phyloP scores from a whole-genome alignment of 2,113 vertebrate genomes.

The Myxocyprinus asiaticus region DNA sequence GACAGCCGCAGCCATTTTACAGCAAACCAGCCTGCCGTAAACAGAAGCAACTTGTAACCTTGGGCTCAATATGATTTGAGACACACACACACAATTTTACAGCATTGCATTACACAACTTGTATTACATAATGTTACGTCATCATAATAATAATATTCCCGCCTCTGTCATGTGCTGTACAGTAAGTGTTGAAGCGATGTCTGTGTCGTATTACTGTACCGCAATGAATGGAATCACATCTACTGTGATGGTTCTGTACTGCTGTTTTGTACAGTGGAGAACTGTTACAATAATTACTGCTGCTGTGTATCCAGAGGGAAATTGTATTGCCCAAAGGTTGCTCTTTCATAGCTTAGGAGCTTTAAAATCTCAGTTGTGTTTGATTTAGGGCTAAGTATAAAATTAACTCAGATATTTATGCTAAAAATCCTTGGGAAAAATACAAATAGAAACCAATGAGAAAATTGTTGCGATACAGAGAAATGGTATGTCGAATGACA shows the following conservation, averaged over 20 bases:
- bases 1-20: slow-evolving; percentile 19
- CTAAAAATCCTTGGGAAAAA: not conserved
- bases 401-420: not conserved
- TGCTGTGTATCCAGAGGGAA: not conserved
- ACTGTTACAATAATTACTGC: slow-evolving; percentile 24
- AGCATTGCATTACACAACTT: not conserved
- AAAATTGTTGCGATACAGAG: not conserved
- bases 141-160: slow-evolving; percentile 31
- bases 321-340: not conserved
- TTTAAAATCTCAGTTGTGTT: not conserved
- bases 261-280: slow-evolving; percentile 2
- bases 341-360: not conserved
- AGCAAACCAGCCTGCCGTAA: slow-evolving; percentile 12
- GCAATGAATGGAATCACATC: slow-evolving; percentile 12
- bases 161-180: slow-evolving; percentile 20
- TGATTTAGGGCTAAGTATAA: not conserved
- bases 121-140: slow-evolving; percentile 26
- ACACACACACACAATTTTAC: slow-evolving; percentile 15
- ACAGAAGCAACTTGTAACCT: slow-evolving; percentile 39
- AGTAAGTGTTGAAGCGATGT: not conserved
- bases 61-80: slow-evolving; percentile 15
- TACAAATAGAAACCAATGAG: not conserved
- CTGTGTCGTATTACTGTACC: slow-evolving; percentile 20
- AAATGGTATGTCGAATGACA: too few relatives aligned
- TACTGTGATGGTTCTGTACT: not conserved